phyloP scores from a whole-genome alignment of 2,113 vertebrate species.

The Sardina pilchardus region DNA sequence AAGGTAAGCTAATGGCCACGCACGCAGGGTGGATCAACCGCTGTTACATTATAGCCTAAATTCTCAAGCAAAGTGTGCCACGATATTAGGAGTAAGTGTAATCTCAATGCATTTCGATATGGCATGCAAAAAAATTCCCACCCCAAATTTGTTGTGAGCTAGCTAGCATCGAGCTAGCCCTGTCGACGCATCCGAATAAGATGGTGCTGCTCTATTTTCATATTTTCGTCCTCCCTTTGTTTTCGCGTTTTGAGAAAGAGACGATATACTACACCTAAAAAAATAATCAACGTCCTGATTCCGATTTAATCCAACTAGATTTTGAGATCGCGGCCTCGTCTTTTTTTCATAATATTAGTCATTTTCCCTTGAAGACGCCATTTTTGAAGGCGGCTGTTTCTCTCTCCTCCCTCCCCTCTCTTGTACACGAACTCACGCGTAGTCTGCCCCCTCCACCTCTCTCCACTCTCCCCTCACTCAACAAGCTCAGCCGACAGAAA shows the following conservation, averaged over 20 bases:
- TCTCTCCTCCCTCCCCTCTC: slow-evolving; percentile 60
- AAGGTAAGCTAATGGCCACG: slow-evolving; percentile 51
- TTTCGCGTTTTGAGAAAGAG: slow-evolving; percentile 13
- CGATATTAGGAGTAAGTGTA: background rate
- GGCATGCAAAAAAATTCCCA: slow-evolving; percentile 60
- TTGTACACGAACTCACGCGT: slow-evolving; percentile 38
- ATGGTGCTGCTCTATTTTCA: slow-evolving; percentile 55
- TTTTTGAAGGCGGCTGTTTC: slow-evolving; percentile 77
- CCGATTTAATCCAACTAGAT: slow-evolving; percentile 13
- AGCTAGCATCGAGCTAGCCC: slow-evolving; percentile 72
- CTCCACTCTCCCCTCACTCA: slow-evolving; percentile 14
- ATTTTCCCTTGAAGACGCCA: slow-evolving; percentile 80
- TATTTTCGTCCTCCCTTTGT: slow-evolving; percentile 19
- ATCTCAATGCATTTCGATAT: slow-evolving; percentile 43
- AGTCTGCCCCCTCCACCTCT: slow-evolving; percentile 13
- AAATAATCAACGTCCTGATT: slow-evolving; percentile 34
- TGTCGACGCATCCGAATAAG: slow-evolving; percentile 78
- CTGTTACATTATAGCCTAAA: slow-evolving; percentile 50
- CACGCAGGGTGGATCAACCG: slow-evolving; percentile 25
- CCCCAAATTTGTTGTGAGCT: slow-evolving; percentile 53
- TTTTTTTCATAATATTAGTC: slow-evolving; percentile 70
- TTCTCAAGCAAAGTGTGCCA: slow-evolving; percentile 19
- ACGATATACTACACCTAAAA: slow-evolving; percentile 48
- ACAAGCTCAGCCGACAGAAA: slow-evolving; percentile 15
- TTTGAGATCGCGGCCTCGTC: slow-evolving; percentile 59